A percentile compares a stretch with the other conserved stretches of the same genome.
Evolutionary conservation across 2,113 vertebrate genomes (phyloP).

Genomic region (Bos javanicus): DNA sequence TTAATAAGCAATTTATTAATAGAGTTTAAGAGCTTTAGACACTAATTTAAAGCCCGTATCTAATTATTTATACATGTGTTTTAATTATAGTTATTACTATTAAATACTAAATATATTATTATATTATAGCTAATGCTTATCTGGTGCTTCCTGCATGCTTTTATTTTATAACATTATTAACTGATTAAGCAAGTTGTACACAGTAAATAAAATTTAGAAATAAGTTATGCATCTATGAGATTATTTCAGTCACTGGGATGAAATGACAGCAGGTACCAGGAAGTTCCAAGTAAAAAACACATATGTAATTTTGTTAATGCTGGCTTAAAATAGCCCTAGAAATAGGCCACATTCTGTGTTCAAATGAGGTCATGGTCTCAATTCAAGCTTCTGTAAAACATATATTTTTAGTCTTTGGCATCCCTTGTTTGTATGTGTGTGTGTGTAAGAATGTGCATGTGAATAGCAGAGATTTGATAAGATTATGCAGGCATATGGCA

Average conservation of each 20-base stretch:
- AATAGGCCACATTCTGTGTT: neutral
- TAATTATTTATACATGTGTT: neutral
- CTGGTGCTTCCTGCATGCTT: neutral
- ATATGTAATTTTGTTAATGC: neutral
- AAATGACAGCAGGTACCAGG: neutral
- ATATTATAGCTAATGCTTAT: neutral
- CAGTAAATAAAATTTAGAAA: neutral
- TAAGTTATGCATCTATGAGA: neutral
- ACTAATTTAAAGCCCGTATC: neutral
- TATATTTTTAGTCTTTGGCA: conserved; percentile 38
- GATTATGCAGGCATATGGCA: conserved; percentile 48
- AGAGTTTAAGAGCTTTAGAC: neutral
- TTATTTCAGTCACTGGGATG: neutral
- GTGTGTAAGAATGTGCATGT: conserved; percentile 25
- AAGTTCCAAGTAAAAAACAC: neutral
- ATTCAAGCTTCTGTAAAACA: conserved; percentile 22
- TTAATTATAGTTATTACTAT: neutral
- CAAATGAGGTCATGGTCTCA: conserved; percentile 50
- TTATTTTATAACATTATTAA: neutral
- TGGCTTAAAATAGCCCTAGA: conserved; percentile 48
- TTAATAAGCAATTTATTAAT: neutral
- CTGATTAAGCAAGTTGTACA: neutral
- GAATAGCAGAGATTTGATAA: conserved; percentile 42
- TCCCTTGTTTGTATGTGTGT: neutral
- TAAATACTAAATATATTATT: neutral